Percentiles rank a stretch among this genome's conserved stretches.
Conservation (phyloP, 2,888 invertebrate species). For the Uropetala carovei region DNA sequence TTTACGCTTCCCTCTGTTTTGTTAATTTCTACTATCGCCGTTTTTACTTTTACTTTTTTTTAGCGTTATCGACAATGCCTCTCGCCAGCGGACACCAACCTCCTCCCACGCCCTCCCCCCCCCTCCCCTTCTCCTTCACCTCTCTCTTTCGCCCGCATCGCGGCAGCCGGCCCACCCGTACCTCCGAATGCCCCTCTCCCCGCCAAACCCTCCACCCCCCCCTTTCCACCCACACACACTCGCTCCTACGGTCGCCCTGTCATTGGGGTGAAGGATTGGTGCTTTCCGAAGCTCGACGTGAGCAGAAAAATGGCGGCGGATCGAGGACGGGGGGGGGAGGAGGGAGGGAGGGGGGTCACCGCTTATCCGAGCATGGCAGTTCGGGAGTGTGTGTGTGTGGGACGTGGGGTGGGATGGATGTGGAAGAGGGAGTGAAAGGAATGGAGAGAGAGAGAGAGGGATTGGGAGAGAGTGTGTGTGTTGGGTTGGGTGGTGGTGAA, state of each 20-base stretch:
- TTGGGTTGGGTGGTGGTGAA: slow-evolving; percentile 75
- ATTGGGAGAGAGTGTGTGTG: slow-evolving; percentile 73
- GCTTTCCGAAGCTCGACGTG: slow-evolving; percentile 57
- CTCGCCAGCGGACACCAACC: slow-evolving; percentile 5
- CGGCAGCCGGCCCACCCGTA: not conserved
- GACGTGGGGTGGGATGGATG: not conserved
- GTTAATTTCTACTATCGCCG: slow-evolving; percentile 61
- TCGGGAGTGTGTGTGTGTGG: not conserved
- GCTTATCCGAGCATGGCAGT: slow-evolving; percentile 33
- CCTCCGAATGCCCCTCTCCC: not conserved
- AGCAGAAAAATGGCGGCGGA: slow-evolving; percentile 20
- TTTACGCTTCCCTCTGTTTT: slow-evolving; percentile 60
- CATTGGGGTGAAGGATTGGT: slow-evolving; percentile 55
- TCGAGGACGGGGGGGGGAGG: slow-evolving; percentile 8
- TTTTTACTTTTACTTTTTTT: slow-evolving; percentile 18
- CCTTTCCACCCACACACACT: not conserved
- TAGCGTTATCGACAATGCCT: slow-evolving; percentile 51
- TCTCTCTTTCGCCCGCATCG: not conserved
- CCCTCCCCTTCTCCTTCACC: not conserved
- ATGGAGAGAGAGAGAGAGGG: slow-evolving; percentile 67
- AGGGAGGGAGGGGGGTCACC: slow-evolving; percentile 19
- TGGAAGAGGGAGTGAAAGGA: slow-evolving; percentile 29
- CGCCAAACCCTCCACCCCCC: not conserved
- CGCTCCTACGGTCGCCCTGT: not conserved
- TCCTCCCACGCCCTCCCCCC: not conserved